A percentile compares a stretch with the other conserved stretches of the same genome.
phyloP scores from a whole-genome alignment of 2,797 vertebrate genomes.

The Notolepis coatsorum region DNA sequence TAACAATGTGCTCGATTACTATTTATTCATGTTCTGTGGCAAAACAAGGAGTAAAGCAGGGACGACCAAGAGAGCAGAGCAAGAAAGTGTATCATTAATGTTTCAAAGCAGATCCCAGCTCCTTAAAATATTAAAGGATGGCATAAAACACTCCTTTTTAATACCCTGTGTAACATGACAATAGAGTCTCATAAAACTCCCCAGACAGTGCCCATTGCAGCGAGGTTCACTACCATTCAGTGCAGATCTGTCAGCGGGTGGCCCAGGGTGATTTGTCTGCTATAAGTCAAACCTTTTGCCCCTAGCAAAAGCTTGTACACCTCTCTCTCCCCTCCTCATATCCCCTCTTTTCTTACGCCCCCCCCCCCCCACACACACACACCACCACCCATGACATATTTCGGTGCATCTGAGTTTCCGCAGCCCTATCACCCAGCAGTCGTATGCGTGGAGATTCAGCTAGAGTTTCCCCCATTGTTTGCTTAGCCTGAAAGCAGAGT shows the following conservation, averaged over 20 bases:
- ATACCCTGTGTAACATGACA: not conserved
- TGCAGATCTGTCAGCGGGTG: slow-evolving; percentile 10
- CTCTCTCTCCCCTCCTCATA: not conserved
- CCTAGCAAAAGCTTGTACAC: too few species aligned
- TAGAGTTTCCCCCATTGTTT: not conserved
- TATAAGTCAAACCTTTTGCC: not conserved
- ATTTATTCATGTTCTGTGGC: not conserved
- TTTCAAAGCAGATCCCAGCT: slow-evolving; percentile 14
- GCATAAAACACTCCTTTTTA: slow-evolving; percentile 1
- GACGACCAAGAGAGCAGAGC: too few species aligned
- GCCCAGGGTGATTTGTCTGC: slow-evolving; percentile 21
- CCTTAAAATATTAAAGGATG: slow-evolving; percentile 30
- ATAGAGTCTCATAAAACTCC: slow-evolving; percentile 21
- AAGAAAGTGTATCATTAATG: slow-evolving; percentile 47
- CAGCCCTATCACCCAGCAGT: not conserved
- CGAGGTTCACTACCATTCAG: slow-evolving; percentile 8
- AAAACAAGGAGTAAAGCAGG: slow-evolving; percentile 22
- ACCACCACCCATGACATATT: too few species aligned
- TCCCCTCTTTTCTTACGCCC: not conserved
- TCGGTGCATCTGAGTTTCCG: not conserved
- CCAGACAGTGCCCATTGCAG: not conserved
- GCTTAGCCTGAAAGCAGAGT: slow-evolving; percentile 10
- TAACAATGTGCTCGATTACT: slow-evolving; percentile 46
- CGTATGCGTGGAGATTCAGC: not conserved
- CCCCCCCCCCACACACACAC: too few species aligned